Evolutionary conservation across 2,888 invertebrate species (phyloP).

Genomic region (Julus scanicus): DNA sequence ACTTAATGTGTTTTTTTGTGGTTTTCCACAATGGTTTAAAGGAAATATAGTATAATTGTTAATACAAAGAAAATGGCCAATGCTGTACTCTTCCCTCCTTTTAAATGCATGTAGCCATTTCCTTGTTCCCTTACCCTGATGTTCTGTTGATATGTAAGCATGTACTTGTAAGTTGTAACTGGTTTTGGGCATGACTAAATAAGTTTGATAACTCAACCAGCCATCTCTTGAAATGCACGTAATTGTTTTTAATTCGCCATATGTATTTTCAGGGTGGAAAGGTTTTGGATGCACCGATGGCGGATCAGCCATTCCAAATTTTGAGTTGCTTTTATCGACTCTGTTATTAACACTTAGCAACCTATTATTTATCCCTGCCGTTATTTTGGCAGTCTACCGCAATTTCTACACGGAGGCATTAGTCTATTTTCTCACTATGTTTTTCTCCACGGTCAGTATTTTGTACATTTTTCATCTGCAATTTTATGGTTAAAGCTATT

Average conservation of each 20-base stretch:
- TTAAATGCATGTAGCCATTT: no score
- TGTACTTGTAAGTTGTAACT: no score
- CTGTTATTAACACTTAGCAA: slow-evolving; percentile 67
- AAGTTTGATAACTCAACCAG: no score
- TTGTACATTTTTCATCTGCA: background rate
- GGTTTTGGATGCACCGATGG: slow-evolving; percentile 67
- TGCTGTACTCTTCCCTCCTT: no score
- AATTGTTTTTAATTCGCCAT: background rate
- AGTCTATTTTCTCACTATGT: slow-evolving; percentile 67
- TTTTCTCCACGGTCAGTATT: slow-evolving; percentile 66
- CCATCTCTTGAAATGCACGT: background rate
- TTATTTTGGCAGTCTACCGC: slow-evolving; percentile 64
- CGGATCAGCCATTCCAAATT: slow-evolving; percentile 62
- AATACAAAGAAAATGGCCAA: no score
- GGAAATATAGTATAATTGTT: no score
- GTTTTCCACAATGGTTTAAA: no score
- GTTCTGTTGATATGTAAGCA: no score
- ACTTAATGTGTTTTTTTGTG: no score
- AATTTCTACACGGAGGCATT: slow-evolving; percentile 65
- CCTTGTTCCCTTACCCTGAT: no score
- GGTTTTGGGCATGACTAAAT: no score
- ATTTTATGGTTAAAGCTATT: background rate
- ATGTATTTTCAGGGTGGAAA: slow-evolving; percentile 63
- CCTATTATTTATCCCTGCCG: slow-evolving; percentile 66
- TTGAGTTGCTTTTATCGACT: slow-evolving; percentile 62